These are phyloP conservation scores for Oreortyx pictus DNA, from an alignment of 2,797 vertebrate species.

Conservation along the genomic window DNA sequence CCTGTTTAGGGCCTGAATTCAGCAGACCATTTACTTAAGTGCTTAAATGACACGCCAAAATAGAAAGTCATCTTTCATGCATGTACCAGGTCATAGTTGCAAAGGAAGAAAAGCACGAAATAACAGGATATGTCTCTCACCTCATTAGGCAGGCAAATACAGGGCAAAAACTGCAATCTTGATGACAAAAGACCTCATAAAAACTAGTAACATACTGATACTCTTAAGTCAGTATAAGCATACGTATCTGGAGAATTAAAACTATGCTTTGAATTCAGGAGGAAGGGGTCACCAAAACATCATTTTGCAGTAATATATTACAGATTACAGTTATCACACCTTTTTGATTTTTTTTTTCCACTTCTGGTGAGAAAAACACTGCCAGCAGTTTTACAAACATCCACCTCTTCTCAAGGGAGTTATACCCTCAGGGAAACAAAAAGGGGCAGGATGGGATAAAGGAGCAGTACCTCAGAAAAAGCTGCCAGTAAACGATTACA, in stretches of 20 bases:
- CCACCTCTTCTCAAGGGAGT: background rate
- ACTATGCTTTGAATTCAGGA: background rate
- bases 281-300: background rate
- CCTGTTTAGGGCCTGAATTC: background rate
- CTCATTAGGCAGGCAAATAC: background rate
- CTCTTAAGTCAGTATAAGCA: background rate
- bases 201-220: background rate
- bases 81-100: background rate
- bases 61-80: background rate
- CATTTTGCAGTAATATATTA: background rate
- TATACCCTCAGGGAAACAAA: background rate
- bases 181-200: background rate
- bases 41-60: background rate
- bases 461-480: background rate
- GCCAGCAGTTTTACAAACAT: background rate
- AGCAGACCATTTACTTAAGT: background rate
- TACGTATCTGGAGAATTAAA: background rate
- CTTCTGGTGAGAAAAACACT: background rate
- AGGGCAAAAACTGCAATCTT: background rate
- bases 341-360: background rate
- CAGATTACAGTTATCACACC: background rate
- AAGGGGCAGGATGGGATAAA: accelerated
- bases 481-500: background rate
- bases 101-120: background rate
- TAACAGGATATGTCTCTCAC: background rate